A percentile compares a stretch with the other conserved stretches of the same genome.
phyloP scores from a whole-genome alignment of 2,888 invertebrate species.

The Ophonus ardosiacus region DNA sequence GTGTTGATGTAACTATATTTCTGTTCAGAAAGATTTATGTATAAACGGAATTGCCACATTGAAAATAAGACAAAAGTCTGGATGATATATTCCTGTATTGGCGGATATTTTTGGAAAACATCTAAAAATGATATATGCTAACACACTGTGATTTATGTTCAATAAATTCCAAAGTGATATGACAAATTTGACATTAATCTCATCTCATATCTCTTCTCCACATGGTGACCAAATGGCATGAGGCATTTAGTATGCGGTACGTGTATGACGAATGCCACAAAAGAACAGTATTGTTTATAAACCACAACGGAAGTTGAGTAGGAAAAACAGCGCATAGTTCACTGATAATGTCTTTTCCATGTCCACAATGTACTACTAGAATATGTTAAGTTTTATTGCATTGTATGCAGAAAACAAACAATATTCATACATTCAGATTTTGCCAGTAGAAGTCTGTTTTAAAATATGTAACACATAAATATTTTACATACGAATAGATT shows the following conservation, averaged over 20 bases:
- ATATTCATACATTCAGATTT: neutral
- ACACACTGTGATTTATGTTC: neutral
- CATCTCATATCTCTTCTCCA: neutral
- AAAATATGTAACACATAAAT: too few relatives aligned
- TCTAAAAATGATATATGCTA: neutral
- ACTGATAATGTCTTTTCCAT: conserved; percentile 42
- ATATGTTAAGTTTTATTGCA: neutral
- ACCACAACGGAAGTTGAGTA: conserved; percentile 34
- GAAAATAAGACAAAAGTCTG: neutral
- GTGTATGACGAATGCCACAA: conserved; percentile 28
- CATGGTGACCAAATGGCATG: conserved; percentile 11
- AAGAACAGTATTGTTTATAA: conserved; percentile 44
- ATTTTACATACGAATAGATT: too few relatives aligned
- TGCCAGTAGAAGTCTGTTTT: neutral
- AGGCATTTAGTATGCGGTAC: neutral
- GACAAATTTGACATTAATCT: conserved; percentile 11
- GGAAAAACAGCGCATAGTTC: conserved; percentile 26
- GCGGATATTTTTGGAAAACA: neutral
- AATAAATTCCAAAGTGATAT: conserved; percentile 1
- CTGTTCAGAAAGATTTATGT: neutral
- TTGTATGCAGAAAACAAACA: neutral
- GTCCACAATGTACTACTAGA: neutral
- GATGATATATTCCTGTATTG: neutral
- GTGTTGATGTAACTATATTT: neutral
- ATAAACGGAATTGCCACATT: neutral